Evolutionary conservation across 2,888 invertebrate species (phyloP), one percentile per base, ranked within the genome.

Genomic region (Zele albiditarsus): DNA sequence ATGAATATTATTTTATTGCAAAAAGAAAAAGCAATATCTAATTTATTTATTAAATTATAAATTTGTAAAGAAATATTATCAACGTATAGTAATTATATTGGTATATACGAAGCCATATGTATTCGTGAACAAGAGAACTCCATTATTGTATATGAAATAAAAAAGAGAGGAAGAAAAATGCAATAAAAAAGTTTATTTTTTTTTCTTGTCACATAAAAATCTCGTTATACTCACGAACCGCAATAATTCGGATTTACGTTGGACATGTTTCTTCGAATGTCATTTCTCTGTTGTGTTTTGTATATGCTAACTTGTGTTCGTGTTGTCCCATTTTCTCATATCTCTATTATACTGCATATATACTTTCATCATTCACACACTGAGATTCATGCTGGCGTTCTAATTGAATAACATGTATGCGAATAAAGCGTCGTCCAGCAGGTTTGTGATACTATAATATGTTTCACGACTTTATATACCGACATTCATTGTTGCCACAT

Each of bases 201-300:
- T 14, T 23, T 69, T 46, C 20, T 38, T 27, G 25, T 23, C 20
- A 20, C 33, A 53, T 33, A 65, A 57, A 66, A 38, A 14, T 58
- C 28, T 58, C 25, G 46, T 65, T 65, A 70, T 42, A 57, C 53
- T 60, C 38, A 66, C 67, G 60, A 60, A 75, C 71, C 67, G 67
- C 71, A 71, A 75, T 75, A 71, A 75, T 75, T 71, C 31, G 75
- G 67, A 71, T 75, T 75, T 75, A 75, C 71, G 63, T 60, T 67
- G 58, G 57, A 70, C 74, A 65, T 38, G 53, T 74, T 27, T 53
- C 53, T n/a, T 33, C 63, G 28, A 31, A 49, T 63, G 31, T 12
- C 63, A 71, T 38, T 49, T 63, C 20, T 66, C 53, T 31, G 16
- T n/a, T 53, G 53, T 49, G n/a, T 25, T 27, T 46, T 42, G 25